Evolutionary conservation across 2,888 invertebrate genomes (phyloP).

Genomic region (Nomada flava): DNA sequence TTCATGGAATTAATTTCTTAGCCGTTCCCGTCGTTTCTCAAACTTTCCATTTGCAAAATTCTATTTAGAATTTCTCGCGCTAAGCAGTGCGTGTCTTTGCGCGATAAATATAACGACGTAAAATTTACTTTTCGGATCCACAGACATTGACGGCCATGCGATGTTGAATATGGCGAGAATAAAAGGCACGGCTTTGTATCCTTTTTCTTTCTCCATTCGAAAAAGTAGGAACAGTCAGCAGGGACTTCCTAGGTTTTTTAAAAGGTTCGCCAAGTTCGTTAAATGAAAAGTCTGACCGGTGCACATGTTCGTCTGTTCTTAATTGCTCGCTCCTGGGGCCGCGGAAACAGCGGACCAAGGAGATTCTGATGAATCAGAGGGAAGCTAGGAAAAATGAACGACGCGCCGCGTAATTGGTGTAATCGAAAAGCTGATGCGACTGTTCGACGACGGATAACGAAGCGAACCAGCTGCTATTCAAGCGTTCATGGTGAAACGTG

Average conservation of each 20-base stretch:
- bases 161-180: slow-evolving; percentile 24
- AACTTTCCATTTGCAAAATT: too few species aligned
- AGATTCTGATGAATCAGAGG: slow-evolving; percentile 45
- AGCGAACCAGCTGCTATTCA: not conserved
- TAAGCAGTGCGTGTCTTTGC: too few species aligned
- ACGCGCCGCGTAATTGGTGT: slow-evolving; percentile 39
- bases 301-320: slow-evolving; percentile 33
- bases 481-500: not conserved
- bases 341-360: slow-evolving; percentile 28
- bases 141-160: too few species aligned
- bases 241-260: slow-evolving; percentile 36
- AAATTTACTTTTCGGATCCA: too few species aligned
- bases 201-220: not conserved
- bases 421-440: slow-evolving; percentile 47
- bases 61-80: too few species aligned
- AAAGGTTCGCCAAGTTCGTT: slow-evolving; percentile 28
- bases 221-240: slow-evolving; percentile 15
- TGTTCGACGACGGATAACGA: slow-evolving; percentile 41
- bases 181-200: slow-evolving; percentile 48
- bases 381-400: slow-evolving; percentile 34
- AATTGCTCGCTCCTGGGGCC: slow-evolving; percentile 40
- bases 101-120: too few species aligned
- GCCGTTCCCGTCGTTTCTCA: too few species aligned
- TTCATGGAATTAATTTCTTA: too few species aligned
- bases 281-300: slow-evolving; percentile 31